Conservation (phyloP, 2,797 vertebrate species). For the Etheostoma nigrum region DNA sequence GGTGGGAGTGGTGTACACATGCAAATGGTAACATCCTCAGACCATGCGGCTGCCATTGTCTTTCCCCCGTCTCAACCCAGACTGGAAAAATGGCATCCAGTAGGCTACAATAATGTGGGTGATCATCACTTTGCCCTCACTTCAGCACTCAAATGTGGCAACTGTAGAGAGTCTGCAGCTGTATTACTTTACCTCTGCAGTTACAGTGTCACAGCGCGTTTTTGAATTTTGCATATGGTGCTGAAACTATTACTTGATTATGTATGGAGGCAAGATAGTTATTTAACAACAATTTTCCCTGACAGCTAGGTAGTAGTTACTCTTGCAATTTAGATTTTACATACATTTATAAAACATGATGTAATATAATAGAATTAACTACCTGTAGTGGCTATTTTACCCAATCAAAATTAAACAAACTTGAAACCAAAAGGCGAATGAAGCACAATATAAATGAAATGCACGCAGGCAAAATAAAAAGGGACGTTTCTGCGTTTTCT, state of each 20-base stretch:
- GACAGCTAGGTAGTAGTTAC: background rate
- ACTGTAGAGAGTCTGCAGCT: background rate
- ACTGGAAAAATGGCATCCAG: constrained; percentile 34
- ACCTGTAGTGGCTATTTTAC: background rate
- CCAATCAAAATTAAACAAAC: background rate
- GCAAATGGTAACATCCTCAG: constrained; percentile 67
- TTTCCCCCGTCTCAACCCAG: constrained; percentile 35
- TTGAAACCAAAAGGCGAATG: background rate
- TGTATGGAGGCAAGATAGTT: background rate
- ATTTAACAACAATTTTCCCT: background rate
- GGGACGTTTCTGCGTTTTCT: constrained; percentile 19
- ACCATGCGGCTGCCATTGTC: constrained; percentile 53
- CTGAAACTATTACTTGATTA: background rate
- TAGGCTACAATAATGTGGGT: background rate
- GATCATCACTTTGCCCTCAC: constrained; percentile 8
- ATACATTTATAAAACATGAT: background rate
- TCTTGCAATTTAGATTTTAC: background rate
- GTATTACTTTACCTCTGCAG: background rate
- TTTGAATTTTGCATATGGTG: background rate
- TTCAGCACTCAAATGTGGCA: background rate
- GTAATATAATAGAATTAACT: background rate
- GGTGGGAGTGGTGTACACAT: constrained; percentile 54
- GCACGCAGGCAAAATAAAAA: background rate
- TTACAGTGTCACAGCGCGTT: background rate
- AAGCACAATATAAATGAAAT: constrained; percentile 3